Percentiles rank a stretch among this genome's conserved stretches.
Conservation (phyloP, 2,113 vertebrate species). For the Zosterops borbonicus region DNA sequence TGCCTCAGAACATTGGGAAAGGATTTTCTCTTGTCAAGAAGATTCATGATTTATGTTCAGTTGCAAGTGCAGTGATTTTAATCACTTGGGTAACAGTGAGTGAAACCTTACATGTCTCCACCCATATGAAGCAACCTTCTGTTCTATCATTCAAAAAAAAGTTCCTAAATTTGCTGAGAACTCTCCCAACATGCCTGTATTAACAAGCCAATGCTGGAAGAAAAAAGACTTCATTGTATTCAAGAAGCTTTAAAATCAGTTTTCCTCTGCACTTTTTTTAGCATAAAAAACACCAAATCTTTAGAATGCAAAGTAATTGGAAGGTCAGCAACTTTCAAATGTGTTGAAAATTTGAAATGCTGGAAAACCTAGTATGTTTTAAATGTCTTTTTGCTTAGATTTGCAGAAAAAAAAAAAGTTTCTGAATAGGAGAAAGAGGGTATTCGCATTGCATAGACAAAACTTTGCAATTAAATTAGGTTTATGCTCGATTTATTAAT, state of each 20-base stretch:
- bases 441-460: not conserved
- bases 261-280: not conserved
- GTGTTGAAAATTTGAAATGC: not conserved
- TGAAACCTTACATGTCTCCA: not conserved
- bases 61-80: not conserved
- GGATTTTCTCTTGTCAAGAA: not conserved
- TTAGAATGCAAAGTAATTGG: not conserved
- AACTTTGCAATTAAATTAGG: not conserved
- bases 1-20: not conserved
- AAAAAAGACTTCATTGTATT: not conserved
- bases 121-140: constrained; percentile 13
- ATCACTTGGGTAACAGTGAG: not conserved
- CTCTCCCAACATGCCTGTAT: not conserved
- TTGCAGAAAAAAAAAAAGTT: not conserved
- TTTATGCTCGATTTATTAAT: not conserved
- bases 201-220: not conserved
- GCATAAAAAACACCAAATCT: not conserved
- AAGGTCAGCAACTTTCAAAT: not conserved
- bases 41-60: not conserved
- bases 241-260: not conserved
- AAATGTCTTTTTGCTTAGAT: not conserved
- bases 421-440: not conserved
- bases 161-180: not conserved
- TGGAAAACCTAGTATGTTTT: not conserved
- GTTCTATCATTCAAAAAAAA: not conserved